Evolutionary conservation across 2,888 invertebrate genomes (phyloP), one percentile per base, ranked within the genome.

Genomic region (Acanthosepion esculentum): DNA sequence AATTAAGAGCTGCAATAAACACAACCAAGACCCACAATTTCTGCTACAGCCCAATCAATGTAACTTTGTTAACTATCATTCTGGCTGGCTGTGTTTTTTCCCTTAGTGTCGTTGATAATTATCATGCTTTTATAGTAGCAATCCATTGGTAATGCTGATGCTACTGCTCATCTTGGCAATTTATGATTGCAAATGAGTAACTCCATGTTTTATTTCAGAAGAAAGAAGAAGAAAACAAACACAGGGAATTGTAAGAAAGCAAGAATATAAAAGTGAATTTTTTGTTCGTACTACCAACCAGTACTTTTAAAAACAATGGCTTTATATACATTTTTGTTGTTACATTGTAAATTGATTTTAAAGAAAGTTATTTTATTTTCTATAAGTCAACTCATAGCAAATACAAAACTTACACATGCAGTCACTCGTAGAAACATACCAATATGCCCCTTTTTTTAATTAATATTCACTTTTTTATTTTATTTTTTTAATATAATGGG

Each of bases 21-120:
- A 78, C 41, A 78, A n/a, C n/a, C 33, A 18, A 78, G 78, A 0
- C 33, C n/a, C 23, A 78, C 78, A 78, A 78, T 78, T 78, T 78
- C 78, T 78, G 78, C 78, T 78, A 78, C n/a, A 78, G n/a, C 78
- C 78, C 78, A 78, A 78, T 78, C 78, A 78, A n/a, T 78, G 78
- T 78, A 78, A n/a, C 33, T 33, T 78, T 78, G n/a, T 78, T 78
- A 15, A 78, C 15, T 78, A 78, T 15, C 78, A 78, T n/a, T 78
- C 78, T 78, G n/a, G 78, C n/a, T 78, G 78, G 78, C 78, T n/a
- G 78, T 78, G 12, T 78, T 33, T 33, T 33, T 33, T 78, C 12
- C 78, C n/a, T n/a, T 78, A 78, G n/a, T 78, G 78, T n/a, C 33
- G 78, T 78, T 78, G 33, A n/a, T 33, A n/a, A 78, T 78, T 12